Conservation (phyloP, 1,140 invertebrate genomes). For the Conopomorpha cramerella region DNA sequence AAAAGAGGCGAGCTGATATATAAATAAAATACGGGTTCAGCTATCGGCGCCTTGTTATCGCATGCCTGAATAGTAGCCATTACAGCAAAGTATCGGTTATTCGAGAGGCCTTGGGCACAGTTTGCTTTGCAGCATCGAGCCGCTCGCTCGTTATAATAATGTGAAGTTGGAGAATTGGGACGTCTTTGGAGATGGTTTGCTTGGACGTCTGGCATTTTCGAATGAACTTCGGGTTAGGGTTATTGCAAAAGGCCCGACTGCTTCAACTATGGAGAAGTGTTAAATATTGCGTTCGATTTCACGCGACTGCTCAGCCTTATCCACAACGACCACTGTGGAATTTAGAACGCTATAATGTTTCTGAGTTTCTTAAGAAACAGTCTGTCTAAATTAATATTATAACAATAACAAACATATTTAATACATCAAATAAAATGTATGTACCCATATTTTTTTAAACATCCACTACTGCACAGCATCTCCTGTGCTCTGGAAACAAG, state of each 20-base stretch:
- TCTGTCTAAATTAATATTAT: too few relatives aligned
- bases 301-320: too few relatives aligned
- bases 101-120: constrained; percentile 44
- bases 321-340: too few relatives aligned
- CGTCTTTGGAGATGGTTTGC: constrained; percentile 30
- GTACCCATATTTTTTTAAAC: too few relatives aligned
- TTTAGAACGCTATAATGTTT: too few relatives aligned
- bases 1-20: constrained; percentile 54
- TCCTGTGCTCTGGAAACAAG: constrained; percentile 32
- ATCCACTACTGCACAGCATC: constrained; percentile 16
- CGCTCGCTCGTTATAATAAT: constrained; percentile 58
- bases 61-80: constrained; percentile 50
- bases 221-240: too few relatives aligned
- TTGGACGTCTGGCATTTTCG: constrained; percentile 18
- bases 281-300: too few relatives aligned
- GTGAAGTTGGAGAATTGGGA: constrained; percentile 51
- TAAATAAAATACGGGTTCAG: constrained; percentile 61
- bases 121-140: constrained; percentile 46
- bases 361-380: too few relatives aligned
- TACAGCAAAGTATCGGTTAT: constrained; percentile 55
- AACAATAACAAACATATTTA: too few relatives aligned
- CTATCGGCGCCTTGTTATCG: constrained; percentile 60
- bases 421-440: too few relatives aligned
- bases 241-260: too few relatives aligned
- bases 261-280: too few relatives aligned